Evolutionary conservation across 1,140 invertebrate genomes (phyloP).

Genomic region (Saxidomus purpurata): DNA sequence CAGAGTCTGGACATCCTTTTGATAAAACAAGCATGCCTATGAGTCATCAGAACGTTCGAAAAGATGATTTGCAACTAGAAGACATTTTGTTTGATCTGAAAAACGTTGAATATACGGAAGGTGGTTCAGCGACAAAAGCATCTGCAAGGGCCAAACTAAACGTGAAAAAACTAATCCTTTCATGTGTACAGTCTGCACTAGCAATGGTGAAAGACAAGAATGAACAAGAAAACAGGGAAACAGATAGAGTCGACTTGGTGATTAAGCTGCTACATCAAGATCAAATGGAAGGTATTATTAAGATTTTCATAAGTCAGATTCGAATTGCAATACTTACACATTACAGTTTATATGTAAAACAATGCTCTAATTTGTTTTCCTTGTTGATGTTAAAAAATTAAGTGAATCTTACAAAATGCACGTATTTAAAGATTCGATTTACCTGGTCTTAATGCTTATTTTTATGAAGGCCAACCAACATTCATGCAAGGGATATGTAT

Average conservation of each 20-base stretch:
- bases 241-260: slow-evolving; percentile 29
- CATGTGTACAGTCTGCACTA: slow-evolving; percentile 49
- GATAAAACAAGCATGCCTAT: too few species aligned
- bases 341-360: too few species aligned
- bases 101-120: not conserved
- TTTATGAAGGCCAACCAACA: not conserved
- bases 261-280: slow-evolving; percentile 26
- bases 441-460: too few species aligned
- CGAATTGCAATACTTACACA: too few species aligned
- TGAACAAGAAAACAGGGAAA: slow-evolving; percentile 10
- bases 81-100: not conserved
- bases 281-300: not conserved
- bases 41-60: not conserved
- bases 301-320: too few species aligned
- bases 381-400: too few species aligned
- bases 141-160: not conserved
- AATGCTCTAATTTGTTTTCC: too few species aligned
- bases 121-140: too few species aligned
- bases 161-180: slow-evolving; percentile 11
- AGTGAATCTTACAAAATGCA: too few species aligned
- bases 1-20: not conserved
- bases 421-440: too few species aligned
- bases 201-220: slow-evolving; percentile 55
- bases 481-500: slow-evolving; percentile 15
- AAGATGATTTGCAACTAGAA: not conserved